These are phyloP conservation scores for Andrena flavipes DNA, from an alignment of 2,888 invertebrate species.

Conservation along the genomic window DNA sequence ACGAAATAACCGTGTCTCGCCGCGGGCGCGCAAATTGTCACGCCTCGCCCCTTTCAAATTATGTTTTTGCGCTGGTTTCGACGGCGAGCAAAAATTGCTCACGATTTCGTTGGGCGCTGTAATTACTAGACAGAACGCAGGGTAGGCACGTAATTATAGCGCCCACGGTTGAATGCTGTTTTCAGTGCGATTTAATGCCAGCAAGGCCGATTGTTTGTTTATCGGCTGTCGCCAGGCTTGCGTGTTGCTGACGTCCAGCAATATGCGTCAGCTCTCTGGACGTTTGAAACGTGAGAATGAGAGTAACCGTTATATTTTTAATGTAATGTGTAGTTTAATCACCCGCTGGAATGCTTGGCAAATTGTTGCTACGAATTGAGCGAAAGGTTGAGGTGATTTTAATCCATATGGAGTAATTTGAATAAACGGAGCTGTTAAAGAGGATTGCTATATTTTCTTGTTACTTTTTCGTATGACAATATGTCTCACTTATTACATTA, in stretches of 20 bases:
- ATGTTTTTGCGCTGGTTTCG: slow-evolving; percentile 15
- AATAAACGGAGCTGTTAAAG: too few species aligned
- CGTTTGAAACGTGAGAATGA: neutral
- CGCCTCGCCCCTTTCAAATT: slow-evolving; percentile 32
- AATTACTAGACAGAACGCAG: slow-evolving; percentile 61
- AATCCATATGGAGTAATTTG: too few species aligned
- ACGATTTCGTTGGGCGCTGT: slow-evolving; percentile 58
- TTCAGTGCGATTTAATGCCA: slow-evolving; percentile 61
- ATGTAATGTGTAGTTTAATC: neutral
- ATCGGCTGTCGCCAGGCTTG: slow-evolving; percentile 54
- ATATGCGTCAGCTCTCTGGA: slow-evolving; percentile 12
- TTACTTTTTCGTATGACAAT: too few species aligned
- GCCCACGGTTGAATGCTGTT: slow-evolving; percentile 45
- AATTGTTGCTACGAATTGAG: neutral
- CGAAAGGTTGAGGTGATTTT: neutral
- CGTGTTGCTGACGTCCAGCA: slow-evolving; percentile 40
- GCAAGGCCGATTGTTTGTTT: slow-evolving; percentile 64
- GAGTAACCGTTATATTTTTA: neutral
- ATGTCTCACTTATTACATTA: too few species aligned
- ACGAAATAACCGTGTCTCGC: slow-evolving; percentile 53
- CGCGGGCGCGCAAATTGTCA: slow-evolving; percentile 52
- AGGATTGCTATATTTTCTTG: too few species aligned
- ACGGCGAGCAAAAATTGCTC: slow-evolving; percentile 57
- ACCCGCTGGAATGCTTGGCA: neutral
- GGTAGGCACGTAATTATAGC: slow-evolving; percentile 64